Evolutionary conservation across 1,140 invertebrate genomes (phyloP).

Genomic region (Drosophila auraria): DNA sequence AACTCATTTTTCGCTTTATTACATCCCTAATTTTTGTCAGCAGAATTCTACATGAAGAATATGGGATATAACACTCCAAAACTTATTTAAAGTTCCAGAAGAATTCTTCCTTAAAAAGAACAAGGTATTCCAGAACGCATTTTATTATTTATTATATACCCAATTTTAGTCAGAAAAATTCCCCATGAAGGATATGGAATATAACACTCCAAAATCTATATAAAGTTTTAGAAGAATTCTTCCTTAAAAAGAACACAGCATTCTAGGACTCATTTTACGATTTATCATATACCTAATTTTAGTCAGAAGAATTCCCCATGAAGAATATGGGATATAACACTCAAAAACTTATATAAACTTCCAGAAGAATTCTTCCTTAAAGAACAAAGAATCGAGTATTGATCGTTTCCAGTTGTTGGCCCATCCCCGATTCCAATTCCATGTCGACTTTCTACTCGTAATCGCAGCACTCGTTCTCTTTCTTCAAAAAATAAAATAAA

Average conservation of each 20-base stretch:
- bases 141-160: too few relatives aligned
- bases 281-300: too few relatives aligned
- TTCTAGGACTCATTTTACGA: neutral
- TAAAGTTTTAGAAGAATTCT: neutral
- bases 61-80: too few relatives aligned
- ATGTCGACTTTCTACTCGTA: slow-evolving; percentile 10
- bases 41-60: too few relatives aligned
- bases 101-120: neutral
- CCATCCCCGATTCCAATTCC: neutral
- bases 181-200: too few relatives aligned
- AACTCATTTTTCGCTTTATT: too few relatives aligned
- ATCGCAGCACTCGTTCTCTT: slow-evolving; percentile 4
- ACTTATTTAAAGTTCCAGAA: neutral
- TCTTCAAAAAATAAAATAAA: neutral
- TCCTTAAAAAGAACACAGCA: neutral
- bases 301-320: neutral
- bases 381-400: slow-evolving; percentile 1
- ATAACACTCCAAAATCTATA: neutral
- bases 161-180: neutral
- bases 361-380: slow-evolving; percentile 4
- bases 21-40: too few relatives aligned
- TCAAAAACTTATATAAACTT: too few relatives aligned
- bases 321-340: neutral
- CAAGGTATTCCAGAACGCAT: too few relatives aligned
- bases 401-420: slow-evolving; percentile 2